phyloP scores from a whole-genome alignment of 2,888 invertebrate genomes.

The Argyra leucocephala region DNA sequence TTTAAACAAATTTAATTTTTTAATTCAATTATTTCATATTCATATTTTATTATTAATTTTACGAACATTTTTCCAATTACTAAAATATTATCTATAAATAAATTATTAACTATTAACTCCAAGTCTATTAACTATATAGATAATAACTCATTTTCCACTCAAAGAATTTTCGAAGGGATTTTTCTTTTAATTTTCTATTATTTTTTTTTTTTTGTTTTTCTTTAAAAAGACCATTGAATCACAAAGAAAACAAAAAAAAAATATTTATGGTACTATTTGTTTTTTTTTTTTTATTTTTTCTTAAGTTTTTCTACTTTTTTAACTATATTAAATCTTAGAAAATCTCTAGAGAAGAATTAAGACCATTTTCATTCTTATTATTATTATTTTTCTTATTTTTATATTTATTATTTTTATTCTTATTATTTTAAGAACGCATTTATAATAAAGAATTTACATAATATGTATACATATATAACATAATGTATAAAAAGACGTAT shows the following conservation, averaged over 20 bases:
- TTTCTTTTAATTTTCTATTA: neutral
- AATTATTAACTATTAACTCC: no score
- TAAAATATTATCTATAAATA: no score
- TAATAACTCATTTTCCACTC: conserved; percentile 1
- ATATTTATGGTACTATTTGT: neutral
- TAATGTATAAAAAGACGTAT: neutral
- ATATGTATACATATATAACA: neutral
- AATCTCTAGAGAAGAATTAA: conserved; percentile 29
- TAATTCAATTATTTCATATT: no score
- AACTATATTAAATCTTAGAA: conserved; percentile 19
- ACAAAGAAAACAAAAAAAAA: no score
- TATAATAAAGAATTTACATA: neutral
- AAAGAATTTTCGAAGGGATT: neutral
- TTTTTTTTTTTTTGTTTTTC: neutral
- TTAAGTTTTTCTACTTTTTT: neutral
- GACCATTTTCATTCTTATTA: conserved; percentile 19
- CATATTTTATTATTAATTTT: no score
- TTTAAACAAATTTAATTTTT: no score
- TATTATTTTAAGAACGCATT: neutral
- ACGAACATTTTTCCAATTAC: no score
- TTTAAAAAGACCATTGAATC: neutral
- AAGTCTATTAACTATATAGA: neutral
- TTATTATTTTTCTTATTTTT: neutral
- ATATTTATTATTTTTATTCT: no score
- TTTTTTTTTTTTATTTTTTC: neutral